Evolutionary conservation across 2,888 invertebrate genomes (phyloP).

Genomic region (Drosophila subquinaria): DNA sequence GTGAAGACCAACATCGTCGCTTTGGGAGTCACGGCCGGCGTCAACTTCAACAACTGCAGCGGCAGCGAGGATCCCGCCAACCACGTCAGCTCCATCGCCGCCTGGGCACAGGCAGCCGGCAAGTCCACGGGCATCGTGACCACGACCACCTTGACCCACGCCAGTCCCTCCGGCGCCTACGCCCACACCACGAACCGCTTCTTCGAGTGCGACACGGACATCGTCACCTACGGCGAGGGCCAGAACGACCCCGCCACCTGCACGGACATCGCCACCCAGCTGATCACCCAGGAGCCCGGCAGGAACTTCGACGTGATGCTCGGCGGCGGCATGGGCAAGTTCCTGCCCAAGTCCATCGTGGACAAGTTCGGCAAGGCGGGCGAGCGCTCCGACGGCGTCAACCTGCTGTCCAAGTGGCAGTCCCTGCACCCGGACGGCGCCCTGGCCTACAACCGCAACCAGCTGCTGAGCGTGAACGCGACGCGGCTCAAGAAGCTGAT

Average conservation of each 20-base stretch:
- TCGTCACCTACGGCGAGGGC: slow-evolving; percentile 84
- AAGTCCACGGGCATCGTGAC: slow-evolving; percentile 90
- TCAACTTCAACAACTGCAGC: slow-evolving; percentile 88
- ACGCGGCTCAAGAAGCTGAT: slow-evolving; percentile 86
- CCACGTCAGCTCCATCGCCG: slow-evolving; percentile 89
- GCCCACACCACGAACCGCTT: slow-evolving; percentile 89
- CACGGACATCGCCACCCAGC: slow-evolving; percentile 90
- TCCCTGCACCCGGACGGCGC: slow-evolving; percentile 80
- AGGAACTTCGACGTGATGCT: slow-evolving; percentile 88
- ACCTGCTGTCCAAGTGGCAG: slow-evolving; percentile 90
- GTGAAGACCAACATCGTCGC: slow-evolving; percentile 84
- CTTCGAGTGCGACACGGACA: slow-evolving; percentile 89
- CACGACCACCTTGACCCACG: slow-evolving; percentile 92
- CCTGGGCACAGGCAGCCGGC: slow-evolving; percentile 89
- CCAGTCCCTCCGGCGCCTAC: slow-evolving; percentile 91
- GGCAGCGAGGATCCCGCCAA: slow-evolving; percentile 87
- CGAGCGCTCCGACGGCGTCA: slow-evolving; percentile 87
- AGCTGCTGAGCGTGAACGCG: slow-evolving; percentile 83
- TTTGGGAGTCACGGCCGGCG: slow-evolving; percentile 90
- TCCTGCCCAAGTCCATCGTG: slow-evolving; percentile 79
- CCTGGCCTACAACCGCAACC: slow-evolving; percentile 68
- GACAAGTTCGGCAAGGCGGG: slow-evolving; percentile 87
- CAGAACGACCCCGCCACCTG: slow-evolving; percentile 86
- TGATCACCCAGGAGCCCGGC: slow-evolving; percentile 89
- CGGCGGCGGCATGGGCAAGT: slow-evolving; percentile 82